Conservation (phyloP, 2,888 invertebrate genomes). For the Dimorphilus gyrociliatus region DNA sequence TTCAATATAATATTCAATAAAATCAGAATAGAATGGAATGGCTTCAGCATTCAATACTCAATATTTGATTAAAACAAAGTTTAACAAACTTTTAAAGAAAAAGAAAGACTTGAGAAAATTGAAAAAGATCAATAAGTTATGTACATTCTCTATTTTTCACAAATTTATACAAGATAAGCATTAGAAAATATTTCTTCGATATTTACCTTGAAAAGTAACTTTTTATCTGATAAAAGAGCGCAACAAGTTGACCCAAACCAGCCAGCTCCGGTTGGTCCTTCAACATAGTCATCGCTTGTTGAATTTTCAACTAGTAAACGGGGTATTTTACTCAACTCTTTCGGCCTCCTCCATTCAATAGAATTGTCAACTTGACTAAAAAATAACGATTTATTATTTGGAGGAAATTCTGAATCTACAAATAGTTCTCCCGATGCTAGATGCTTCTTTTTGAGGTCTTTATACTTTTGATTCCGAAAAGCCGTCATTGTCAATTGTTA, state of each 20-base stretch:
- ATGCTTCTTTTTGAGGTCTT: conserved; percentile 40
- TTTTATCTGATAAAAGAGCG: conserved; percentile 42
- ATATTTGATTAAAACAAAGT: too few species aligned
- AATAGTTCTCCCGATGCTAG: conserved; percentile 57
- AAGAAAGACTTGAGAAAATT: too few species aligned
- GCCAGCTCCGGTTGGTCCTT: conserved; percentile 43
- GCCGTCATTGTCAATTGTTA: too few species aligned
- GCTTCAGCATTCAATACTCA: too few species aligned
- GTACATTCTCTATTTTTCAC: too few species aligned
- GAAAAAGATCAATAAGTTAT: too few species aligned
- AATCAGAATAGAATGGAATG: too few species aligned
- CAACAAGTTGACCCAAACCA: conserved; percentile 48
- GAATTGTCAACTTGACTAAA: conserved; percentile 62
- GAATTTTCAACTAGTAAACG: conserved; percentile 41
- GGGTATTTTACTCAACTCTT: conserved; percentile 44
- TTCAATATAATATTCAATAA: too few species aligned
- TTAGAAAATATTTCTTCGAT: too few species aligned
- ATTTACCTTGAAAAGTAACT: too few species aligned
- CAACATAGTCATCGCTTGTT: conserved; percentile 39
- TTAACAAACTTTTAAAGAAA: too few species aligned
- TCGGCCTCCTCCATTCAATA: conserved; percentile 79
- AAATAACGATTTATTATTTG: conserved; percentile 60
- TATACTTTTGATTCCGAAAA: conserved; percentile 29
- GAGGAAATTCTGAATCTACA: conserved; percentile 75
- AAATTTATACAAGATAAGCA: too few species aligned